Evolutionary conservation across 1,140 invertebrate genomes (phyloP), one percentile per base, ranked within the genome.

Genomic region (Micrasema longulum): DNA sequence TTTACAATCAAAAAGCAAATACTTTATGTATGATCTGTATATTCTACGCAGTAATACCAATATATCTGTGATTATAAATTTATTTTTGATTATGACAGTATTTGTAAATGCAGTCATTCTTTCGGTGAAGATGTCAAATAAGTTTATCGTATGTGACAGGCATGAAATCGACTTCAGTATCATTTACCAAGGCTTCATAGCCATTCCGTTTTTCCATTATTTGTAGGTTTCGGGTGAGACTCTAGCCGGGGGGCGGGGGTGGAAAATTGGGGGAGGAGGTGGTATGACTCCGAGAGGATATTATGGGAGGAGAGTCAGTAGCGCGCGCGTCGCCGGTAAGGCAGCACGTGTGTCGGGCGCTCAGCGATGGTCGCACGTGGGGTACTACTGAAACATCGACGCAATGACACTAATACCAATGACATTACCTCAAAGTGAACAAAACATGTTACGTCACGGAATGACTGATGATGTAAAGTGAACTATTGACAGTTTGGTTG

Each of bases 291-390:
- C 14, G 48, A 60, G 36, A 69, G 52, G 66, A 69, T 41, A 31
- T 14, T 41, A 18, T 52, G 6, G 45, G 68, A 60, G 68, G 52
- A 18, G 64, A 47, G 31, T 60, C 73, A 75, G 73, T 75, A 71
- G 69, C 73, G 73, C 50, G 71, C 73, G 69, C 69, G 69, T 36
- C 69, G 69, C 64, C 66, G 70, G 36, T 41, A 26, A 53, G 73
- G 52, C 57, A 18, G 70, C 69, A 65, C 73, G 73, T 50, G 73
- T 65, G 57, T 57, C 70, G 48, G 48, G 41, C 36, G 22, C 60
- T 41, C 50, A 68, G 47, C 20, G 36, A 45, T 16, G 63, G 14
- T 47, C 68, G 55, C 73, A 71, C 69, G 73, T 69, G 66, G 64
- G 16, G 5, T 35, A 14, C 35, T 16, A 53, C 20, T 55, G 65